These are phyloP conservation scores for Eupithecia inturbata DNA, from an alignment of 2,888 invertebrate genomes.

Conservation along the genomic window DNA sequence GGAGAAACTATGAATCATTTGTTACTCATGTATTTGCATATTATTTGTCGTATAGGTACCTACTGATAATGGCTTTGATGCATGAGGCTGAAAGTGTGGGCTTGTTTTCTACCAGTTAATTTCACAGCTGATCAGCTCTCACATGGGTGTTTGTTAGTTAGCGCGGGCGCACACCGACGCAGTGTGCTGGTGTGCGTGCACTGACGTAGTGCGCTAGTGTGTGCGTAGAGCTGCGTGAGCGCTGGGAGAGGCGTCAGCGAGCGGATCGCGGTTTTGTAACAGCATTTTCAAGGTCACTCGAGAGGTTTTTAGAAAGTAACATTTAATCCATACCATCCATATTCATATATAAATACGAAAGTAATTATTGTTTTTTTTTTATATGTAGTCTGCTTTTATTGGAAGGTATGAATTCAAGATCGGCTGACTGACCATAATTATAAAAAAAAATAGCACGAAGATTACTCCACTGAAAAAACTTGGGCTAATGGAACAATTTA, in stretches of 20 bases:
- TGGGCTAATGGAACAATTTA: background rate
- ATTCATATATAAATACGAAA: background rate
- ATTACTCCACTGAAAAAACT: background rate
- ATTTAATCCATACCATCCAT: conserved; percentile 8
- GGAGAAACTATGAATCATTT: conserved; percentile 51
- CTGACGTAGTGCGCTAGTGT: conserved; percentile 67
- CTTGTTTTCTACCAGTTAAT: conserved; percentile 76
- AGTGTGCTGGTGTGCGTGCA: conserved; percentile 66
- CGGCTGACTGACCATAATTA: background rate
- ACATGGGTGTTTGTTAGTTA: conserved; percentile 49
- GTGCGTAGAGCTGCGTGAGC: conserved; percentile 50
- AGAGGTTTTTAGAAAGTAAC: conserved; percentile 84
- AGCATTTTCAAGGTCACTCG: conserved; percentile 83
- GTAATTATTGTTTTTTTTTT: background rate
- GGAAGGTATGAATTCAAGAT: background rate
- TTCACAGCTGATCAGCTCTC: conserved; percentile 52
- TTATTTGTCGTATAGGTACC: conserved; percentile 14
- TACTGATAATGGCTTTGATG: conserved; percentile 1
- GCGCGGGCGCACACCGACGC: conserved; percentile 65
- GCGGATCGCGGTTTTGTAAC: conserved; percentile 82
- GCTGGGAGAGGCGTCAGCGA: conserved; percentile 72
- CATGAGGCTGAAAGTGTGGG: conserved; percentile 39
- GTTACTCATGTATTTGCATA: conserved; percentile 49
- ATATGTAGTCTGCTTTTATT: background rate
- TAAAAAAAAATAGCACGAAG: background rate